A percentile compares a stretch with the other conserved stretches of the same genome.
Conservation (phyloP, 2,113 vertebrate species). For the Brachypteracias leptosomus region DNA sequence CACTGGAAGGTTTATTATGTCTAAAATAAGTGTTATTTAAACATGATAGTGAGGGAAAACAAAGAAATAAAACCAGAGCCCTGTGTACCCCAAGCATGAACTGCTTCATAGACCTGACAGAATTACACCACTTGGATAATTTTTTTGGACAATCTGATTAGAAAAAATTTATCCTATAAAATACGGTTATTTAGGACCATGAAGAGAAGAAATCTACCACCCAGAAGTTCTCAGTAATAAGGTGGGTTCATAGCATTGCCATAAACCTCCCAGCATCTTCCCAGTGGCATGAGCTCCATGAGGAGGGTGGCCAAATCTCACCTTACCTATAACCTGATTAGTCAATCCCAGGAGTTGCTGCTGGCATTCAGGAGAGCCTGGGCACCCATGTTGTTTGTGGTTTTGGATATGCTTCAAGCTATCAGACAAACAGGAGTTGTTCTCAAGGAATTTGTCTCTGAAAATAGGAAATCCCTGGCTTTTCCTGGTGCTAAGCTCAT, state of each 20-base stretch:
- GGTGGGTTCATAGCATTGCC: not conserved
- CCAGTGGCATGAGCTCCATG: rapidly evolving
- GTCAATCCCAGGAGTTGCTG: not conserved
- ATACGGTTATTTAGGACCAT: not conserved
- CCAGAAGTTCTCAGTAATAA: not conserved
- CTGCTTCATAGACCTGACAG: not conserved
- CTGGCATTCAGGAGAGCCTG: not conserved
- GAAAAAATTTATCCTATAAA: not conserved
- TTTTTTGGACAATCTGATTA: not conserved
- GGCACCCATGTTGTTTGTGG: rapidly evolving
- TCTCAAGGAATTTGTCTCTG: not conserved
- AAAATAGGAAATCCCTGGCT: not conserved
- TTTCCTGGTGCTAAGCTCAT: rapidly evolving
- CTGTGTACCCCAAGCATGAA: not conserved
- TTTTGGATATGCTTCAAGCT: not conserved
- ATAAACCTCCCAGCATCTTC: not conserved
- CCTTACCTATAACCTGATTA: not conserved
- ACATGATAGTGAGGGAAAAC: not conserved
- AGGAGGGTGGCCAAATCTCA: not conserved
- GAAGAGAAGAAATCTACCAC: not conserved
- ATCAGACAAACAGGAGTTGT: rapidly evolving
- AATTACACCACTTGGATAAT: not conserved
- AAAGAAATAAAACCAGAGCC: not conserved
- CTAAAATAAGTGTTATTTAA: not conserved
- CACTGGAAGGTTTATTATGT: not conserved